Evolutionary conservation across 2,113 vertebrate species (phyloP).

Genomic region (Passer montanus): DNA sequence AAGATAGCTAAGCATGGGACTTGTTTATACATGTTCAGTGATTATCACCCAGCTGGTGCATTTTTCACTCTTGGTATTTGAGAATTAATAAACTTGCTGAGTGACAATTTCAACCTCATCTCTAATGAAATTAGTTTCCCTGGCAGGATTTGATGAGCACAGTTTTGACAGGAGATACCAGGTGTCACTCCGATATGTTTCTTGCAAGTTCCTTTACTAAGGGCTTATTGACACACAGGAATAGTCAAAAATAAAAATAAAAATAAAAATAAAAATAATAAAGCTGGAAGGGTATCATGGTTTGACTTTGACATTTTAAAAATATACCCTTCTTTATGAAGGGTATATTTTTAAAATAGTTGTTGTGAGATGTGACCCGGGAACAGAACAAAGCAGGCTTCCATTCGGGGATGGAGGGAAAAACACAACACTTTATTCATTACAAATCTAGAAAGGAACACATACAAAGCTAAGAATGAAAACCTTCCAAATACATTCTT

Average conservation of each 20-base stretch:
- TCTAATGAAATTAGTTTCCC: conserved; percentile 39
- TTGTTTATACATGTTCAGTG: conserved; percentile 17
- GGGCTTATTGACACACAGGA: background rate
- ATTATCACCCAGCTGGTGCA: conserved; percentile 21
- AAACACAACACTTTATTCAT: too few relatives aligned
- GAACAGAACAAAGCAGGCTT: too few relatives aligned
- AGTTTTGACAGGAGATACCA: conserved; percentile 28
- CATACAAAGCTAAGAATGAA: too few relatives aligned
- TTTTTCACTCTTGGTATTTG: conserved; percentile 29
- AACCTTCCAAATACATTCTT: too few relatives aligned
- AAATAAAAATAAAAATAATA: too few relatives aligned
- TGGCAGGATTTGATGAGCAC: conserved; percentile 15
- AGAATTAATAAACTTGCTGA: conserved; percentile 58
- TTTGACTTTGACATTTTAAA: too few relatives aligned
- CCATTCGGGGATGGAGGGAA: too few relatives aligned
- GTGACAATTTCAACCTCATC: conserved; percentile 40
- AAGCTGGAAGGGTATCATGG: too few relatives aligned
- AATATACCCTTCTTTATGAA: too few relatives aligned
- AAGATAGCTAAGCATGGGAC: conserved; percentile 16
- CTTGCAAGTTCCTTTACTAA: background rate
- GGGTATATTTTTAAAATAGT: too few relatives aligned
- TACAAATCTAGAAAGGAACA: too few relatives aligned
- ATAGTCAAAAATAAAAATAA: background rate
- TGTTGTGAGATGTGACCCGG: too few relatives aligned
- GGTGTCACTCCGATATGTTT: background rate